Percentiles rank a stretch among this genome's conserved stretches.
Conservation (phyloP, 2,797 vertebrate species). For the Thripadectes ignobilis region DNA sequence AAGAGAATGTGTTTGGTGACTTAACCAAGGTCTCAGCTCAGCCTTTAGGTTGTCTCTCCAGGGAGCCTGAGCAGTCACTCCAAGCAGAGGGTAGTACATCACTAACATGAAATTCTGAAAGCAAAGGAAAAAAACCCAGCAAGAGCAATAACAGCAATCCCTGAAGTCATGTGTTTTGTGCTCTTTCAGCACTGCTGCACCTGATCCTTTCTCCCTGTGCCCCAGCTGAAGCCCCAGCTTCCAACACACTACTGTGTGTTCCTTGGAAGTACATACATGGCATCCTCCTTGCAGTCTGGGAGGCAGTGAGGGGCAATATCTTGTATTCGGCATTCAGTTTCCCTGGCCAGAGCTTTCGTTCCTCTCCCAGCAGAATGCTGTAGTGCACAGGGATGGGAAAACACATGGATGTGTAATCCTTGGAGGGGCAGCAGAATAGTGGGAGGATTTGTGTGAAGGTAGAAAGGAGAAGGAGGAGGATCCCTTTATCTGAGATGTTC, state of each 20-base stretch:
- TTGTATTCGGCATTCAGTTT: rapidly evolving
- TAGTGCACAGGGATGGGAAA: rapidly evolving
- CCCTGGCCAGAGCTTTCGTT: neutral
- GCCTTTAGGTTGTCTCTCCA: neutral
- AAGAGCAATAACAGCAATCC: neutral
- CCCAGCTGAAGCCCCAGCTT: neutral
- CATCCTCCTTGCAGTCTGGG: neutral
- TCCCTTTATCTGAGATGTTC: neutral
- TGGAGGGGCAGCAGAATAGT: neutral
- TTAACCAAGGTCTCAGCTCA: neutral
- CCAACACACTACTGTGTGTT: neutral
- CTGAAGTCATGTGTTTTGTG: neutral
- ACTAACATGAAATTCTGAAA: neutral
- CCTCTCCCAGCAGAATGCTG: neutral
- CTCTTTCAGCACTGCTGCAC: neutral
- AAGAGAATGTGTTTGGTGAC: neutral
- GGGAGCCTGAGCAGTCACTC: neutral
- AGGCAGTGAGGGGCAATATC: neutral
- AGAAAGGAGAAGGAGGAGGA: neutral
- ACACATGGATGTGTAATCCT: neutral
- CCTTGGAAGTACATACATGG: rapidly evolving
- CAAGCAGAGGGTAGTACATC: neutral
- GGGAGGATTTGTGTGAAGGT: neutral
- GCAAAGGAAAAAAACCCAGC: neutral
- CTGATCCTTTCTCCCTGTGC: neutral